Percentiles rank a stretch among this genome's conserved stretches.
Conservation (phyloP, 2,113 vertebrate genomes). For the Toxotes chatareus region DNA sequence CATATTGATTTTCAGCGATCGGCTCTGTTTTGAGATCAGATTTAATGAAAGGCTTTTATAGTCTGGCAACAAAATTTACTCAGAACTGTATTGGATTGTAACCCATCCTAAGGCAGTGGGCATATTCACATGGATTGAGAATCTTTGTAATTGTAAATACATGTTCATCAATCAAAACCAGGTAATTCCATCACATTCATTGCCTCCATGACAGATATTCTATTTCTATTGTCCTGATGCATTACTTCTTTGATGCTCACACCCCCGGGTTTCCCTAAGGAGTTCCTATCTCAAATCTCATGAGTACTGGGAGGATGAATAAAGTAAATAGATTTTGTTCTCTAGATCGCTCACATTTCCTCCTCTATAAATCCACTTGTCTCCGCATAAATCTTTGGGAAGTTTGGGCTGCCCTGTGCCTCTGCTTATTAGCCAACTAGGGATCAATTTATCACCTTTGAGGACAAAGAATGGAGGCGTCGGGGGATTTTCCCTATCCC, state of each 20-base stretch:
- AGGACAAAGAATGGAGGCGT: constrained; percentile 66
- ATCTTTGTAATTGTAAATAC: constrained; percentile 33
- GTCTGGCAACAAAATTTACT: constrained; percentile 28
- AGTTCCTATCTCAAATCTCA: constrained; percentile 56
- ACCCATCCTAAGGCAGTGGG: constrained; percentile 6
- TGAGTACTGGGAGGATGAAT: constrained; percentile 37
- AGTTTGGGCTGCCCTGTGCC: constrained; percentile 63
- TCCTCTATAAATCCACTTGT: constrained; percentile 74
- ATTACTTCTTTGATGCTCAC: constrained; percentile 33
- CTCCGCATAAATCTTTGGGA: constrained; percentile 72
- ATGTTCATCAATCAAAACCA: constrained; percentile 64
- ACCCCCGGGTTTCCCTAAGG: constrained; percentile 39
- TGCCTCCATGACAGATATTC: constrained; percentile 55
- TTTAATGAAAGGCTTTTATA: constrained; percentile 10
- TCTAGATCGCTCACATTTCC: constrained; percentile 62
- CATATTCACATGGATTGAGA: constrained; percentile 45
- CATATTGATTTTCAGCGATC: constrained; percentile 36
- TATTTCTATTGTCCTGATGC: constrained; percentile 64
- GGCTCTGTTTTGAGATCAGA: constrained; percentile 33
- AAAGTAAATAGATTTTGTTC: constrained; percentile 73
- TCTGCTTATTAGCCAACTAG: constrained; percentile 76
- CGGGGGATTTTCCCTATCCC: constrained; percentile 61
- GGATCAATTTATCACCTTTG: constrained; percentile 82
- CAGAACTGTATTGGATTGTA: not conserved
- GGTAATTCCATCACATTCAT: constrained; percentile 62